Percentiles rank a stretch among this genome's conserved stretches.
Evolutionary conservation across 2,797 vertebrate genomes (phyloP).

Genomic region (Scolopax bukidnonensis): DNA sequence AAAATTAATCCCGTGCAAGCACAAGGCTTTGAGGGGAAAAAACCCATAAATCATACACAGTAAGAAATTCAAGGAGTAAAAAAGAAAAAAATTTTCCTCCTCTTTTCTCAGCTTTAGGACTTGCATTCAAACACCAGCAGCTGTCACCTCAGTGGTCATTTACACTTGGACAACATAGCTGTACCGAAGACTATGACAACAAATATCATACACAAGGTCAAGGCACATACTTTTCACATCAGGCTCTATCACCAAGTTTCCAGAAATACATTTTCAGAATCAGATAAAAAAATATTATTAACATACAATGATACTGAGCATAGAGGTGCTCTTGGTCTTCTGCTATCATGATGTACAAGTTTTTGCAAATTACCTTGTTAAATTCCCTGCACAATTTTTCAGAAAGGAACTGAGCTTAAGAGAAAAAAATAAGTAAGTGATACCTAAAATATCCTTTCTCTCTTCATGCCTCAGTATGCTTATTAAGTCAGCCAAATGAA

Average conservation of each 20-base stretch:
- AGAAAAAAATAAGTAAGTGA: not conserved
- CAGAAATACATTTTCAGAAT: not conserved
- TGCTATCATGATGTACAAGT: not conserved
- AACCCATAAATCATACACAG: not conserved
- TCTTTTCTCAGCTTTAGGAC: not conserved
- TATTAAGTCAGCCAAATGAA: not conserved
- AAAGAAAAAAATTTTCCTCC: no score
- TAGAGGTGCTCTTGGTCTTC: not conserved
- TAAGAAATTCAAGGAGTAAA: not conserved
- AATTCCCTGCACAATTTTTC: accelerated
- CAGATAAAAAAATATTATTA: not conserved
- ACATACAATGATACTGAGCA: accelerated
- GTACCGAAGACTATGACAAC: not conserved
- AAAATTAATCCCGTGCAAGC: no score
- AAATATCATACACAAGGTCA: not conserved
- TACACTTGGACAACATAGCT: no score
- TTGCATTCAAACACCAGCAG: not conserved
- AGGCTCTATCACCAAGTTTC: not conserved
- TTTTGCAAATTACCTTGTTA: not conserved
- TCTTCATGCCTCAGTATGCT: not conserved
- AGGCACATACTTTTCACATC: not conserved
- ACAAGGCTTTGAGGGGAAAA: not conserved
- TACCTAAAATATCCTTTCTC: not conserved
- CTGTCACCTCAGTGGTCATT: not conserved
- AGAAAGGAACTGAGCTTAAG: not conserved